Evolutionary conservation across 1,140 invertebrate genomes (phyloP).

Genomic region (Cydia splendana): DNA sequence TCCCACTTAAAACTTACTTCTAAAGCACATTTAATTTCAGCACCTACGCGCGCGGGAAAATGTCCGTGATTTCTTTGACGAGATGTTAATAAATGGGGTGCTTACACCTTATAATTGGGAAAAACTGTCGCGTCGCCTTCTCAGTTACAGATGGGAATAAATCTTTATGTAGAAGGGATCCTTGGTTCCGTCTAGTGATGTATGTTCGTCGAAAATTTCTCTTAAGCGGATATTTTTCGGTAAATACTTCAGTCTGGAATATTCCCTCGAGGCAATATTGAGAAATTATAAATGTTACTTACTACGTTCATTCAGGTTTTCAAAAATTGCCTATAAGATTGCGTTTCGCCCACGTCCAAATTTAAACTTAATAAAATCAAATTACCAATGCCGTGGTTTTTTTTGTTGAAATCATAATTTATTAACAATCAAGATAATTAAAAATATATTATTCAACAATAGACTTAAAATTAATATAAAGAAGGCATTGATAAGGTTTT

Average conservation of each 20-base stretch:
- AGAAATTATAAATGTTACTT: not conserved
- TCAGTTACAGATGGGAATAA: conserved; percentile 78
- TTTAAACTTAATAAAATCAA: too few species aligned
- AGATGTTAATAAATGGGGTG: conserved; percentile 74
- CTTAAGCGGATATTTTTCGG: not conserved
- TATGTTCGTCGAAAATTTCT: not conserved
- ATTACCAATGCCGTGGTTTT: too few species aligned
- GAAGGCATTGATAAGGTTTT: too few species aligned
- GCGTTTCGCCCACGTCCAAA: too few species aligned
- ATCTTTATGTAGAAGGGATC: conserved; percentile 75
- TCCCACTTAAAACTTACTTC: conserved; percentile 1
- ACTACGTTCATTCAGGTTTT: too few species aligned
- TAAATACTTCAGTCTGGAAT: not conserved
- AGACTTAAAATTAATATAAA: too few species aligned
- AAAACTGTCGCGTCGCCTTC: conserved; percentile 75
- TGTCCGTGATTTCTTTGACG: conserved; percentile 66
- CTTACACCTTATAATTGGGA: conserved; percentile 77
- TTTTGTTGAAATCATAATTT: too few species aligned
- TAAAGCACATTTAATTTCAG: conserved; percentile 38
- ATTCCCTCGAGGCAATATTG: not conserved
- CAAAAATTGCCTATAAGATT: too few species aligned
- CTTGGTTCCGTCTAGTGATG: conserved; percentile 42
- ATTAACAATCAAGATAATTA: too few species aligned
- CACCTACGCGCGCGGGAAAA: conserved; percentile 36
- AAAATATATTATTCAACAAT: too few species aligned